These are phyloP conservation scores for Mallotus villosus DNA, from an alignment of 2,797 vertebrate species.

Conservation along the genomic window DNA sequence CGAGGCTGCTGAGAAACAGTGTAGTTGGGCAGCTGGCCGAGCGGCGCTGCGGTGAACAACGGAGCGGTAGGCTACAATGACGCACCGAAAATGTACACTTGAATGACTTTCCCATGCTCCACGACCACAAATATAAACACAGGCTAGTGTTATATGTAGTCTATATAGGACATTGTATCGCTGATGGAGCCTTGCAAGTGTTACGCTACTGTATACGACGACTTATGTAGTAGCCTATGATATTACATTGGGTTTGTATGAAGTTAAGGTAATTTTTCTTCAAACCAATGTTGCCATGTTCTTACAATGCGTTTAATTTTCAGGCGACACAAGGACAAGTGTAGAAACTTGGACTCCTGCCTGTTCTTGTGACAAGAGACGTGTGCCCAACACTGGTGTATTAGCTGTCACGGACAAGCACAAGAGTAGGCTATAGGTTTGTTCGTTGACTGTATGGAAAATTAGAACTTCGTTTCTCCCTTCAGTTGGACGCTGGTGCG, in stretches of 20 bases:
- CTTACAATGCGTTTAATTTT: conserved; percentile 57
- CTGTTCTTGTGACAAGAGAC: neutral
- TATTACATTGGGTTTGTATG: too few relatives aligned
- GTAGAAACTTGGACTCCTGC: conserved; percentile 20
- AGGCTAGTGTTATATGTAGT: too few relatives aligned
- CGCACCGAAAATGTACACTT: conserved; percentile 61
- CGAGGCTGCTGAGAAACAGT: conserved; percentile 16
- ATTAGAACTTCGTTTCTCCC: neutral
- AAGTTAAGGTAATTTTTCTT: neutral
- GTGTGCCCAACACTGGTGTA: neutral
- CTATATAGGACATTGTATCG: too few relatives aligned
- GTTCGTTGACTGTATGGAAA: neutral
- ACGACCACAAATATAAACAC: neutral
- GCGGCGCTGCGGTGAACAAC: conserved; percentile 40
- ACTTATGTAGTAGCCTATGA: neutral
- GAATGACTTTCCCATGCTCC: conserved; percentile 35
- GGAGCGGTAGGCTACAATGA: conserved; percentile 62
- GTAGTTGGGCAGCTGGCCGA: conserved; percentile 42
- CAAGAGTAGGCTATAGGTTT: neutral
- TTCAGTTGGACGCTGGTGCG: neutral
- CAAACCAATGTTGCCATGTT: neutral
- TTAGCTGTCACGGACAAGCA: neutral
- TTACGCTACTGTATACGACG: too few relatives aligned
- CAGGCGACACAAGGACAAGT: conserved; percentile 38
- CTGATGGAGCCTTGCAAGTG: too few relatives aligned